Evolutionary conservation across 2,113 vertebrate genomes (phyloP), one percentile per base, ranked within the genome.

Genomic region (Tragelaphus scriptus): DNA sequence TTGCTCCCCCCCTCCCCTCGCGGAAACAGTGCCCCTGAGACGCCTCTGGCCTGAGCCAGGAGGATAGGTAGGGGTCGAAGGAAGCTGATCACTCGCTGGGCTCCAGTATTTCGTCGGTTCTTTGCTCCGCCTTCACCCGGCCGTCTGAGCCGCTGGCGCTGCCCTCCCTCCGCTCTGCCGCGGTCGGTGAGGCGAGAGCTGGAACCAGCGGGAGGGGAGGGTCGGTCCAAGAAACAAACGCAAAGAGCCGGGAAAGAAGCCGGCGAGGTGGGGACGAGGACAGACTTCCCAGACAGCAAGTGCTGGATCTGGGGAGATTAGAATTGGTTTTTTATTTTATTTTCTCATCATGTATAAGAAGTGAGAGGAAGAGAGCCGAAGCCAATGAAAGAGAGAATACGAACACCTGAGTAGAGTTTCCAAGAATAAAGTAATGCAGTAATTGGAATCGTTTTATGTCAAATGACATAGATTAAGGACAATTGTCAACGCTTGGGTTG

Each of bases 401-500:
- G 17, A 21, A 71, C n/a, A 71, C 65, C 17, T 11, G 65, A 36
- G 17, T 71, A 36, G 36, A 71, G 65, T 36, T 36, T 71, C 9
- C 65, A 71, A 21, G 65, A 71, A 71, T 71, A 36, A 71, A 71
- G 17, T 11, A 68, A 4, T 2, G n/a, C n/a, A 36, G 4, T 71
- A 10, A 71, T 71, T 36, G n/a, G 9, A 71, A n/a, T 71, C 65
- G 36, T 36, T 71, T 71, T 36, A 71, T 21, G 17, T 71, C n/a
- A 71, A 36, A 21, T 71, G n/a, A 36, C 65, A 36, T 21, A 71
- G n/a, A 47, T 8, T 4, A 47, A 47, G 3, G 25, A 16, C 44
- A 26, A 25, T 4, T 28, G 25, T 28, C 7, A 44, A 1, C 1
- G 13, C 6, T 0, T 40, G 10, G 21, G 2, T 21, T 44, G 3